Percentiles rank a stretch among this genome's conserved stretches.
These are phyloP conservation scores for Calephelis virginiensis DNA, from an alignment of 1,140 invertebrate genomes.

Conservation along the genomic window DNA sequence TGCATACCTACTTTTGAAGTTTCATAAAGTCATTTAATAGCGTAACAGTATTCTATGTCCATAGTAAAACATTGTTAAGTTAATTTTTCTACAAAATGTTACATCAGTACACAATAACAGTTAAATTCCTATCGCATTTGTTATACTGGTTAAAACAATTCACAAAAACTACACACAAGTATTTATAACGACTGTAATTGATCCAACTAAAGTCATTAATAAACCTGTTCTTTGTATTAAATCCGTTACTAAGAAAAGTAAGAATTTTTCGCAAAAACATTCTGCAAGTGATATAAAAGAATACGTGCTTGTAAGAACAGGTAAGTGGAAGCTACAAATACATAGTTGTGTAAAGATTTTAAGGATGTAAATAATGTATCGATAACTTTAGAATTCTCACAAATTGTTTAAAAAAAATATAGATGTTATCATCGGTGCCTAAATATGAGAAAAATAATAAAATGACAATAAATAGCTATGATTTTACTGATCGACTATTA, in stretches of 20 bases:
- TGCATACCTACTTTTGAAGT: no score
- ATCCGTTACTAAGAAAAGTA: slow-evolving; percentile 17
- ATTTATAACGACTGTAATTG: slow-evolving; percentile 1
- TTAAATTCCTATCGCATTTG: neutral
- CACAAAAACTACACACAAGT: neutral
- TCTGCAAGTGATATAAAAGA: slow-evolving; percentile 32
- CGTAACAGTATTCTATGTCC: no score
- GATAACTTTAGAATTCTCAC: neutral
- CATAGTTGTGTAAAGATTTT: slow-evolving; percentile 19
- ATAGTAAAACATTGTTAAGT: no score
- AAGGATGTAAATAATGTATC: slow-evolving; percentile 30
- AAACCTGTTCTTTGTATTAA: slow-evolving; percentile 18
- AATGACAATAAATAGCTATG: no score
- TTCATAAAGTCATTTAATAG: no score
- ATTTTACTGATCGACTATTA: no score
- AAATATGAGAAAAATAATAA: no score
- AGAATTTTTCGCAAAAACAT: slow-evolving; percentile 24
- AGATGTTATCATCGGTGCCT: no score
- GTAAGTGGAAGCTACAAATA: slow-evolving; percentile 6
- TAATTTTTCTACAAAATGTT: no score
- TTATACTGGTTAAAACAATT: neutral
- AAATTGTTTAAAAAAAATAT: neutral
- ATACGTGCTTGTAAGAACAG: slow-evolving; percentile 23
- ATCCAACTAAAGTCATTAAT: neutral
- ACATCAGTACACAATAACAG: no score